Evolutionary conservation across 2,797 vertebrate species (phyloP).

Genomic region (Prionace glauca): DNA sequence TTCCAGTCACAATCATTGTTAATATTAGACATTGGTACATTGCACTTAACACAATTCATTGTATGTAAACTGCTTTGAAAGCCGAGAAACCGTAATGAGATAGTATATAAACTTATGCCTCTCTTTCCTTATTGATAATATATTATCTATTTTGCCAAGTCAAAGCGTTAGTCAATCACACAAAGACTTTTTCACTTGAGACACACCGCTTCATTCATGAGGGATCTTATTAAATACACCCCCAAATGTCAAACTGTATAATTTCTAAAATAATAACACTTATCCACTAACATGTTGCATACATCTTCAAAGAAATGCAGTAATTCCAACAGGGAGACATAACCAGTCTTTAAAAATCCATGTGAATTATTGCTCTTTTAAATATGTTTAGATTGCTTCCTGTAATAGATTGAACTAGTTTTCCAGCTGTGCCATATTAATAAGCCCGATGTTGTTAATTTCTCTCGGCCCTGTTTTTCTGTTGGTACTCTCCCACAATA

Average conservation of each 20-base stretch:
- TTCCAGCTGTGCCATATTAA: conserved; percentile 18
- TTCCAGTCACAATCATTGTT: background rate
- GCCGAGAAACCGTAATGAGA: background rate
- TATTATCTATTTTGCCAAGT: background rate
- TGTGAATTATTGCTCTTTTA: conserved; percentile 2
- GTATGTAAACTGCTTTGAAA: background rate
- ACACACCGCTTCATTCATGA: background rate
- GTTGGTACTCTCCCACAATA: background rate
- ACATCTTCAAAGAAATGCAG: conserved; percentile 26
- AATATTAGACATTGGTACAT: background rate
- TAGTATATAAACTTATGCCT: background rate
- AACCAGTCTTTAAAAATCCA: background rate
- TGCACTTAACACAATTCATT: background rate
- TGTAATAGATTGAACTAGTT: background rate
- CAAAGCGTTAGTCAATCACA: background rate
- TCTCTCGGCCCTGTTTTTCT: background rate
- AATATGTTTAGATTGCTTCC: background rate
- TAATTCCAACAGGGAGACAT: background rate
- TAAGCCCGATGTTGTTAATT: background rate
- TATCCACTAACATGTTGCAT: background rate
- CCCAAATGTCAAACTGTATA: background rate
- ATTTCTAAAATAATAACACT: background rate
- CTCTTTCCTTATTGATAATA: background rate
- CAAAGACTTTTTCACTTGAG: background rate
- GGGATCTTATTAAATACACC: background rate